Evolutionary conservation across 2,113 vertebrate species (phyloP), one percentile per base, ranked within the genome.

Genomic region (Ginglymostoma cirratum): DNA sequence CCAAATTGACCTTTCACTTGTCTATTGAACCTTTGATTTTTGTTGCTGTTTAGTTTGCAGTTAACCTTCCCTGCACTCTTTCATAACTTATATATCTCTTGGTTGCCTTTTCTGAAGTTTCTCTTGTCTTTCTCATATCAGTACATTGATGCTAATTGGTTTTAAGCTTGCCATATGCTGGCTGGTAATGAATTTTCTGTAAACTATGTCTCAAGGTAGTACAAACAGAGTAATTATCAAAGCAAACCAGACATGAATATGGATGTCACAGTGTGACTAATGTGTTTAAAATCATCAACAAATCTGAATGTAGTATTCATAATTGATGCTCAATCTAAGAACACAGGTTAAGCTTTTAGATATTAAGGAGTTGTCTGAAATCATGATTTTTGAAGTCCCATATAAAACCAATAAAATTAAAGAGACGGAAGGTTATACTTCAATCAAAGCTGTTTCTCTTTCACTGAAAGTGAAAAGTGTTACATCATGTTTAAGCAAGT

Each of bases 211-310:
- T 90, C 87, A 90, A 61, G 87, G 87, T 61, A 90, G 55, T 90
- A 90, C 48, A 89, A 89, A 30, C 86, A 90, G 52, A 61, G 30
- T 90, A 61, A 90, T 90, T 90, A 90, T 90, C 52, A 61, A 55
- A 90, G 27, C 27, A 55, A 90, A 90, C 15, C 30, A 90, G 30
- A 61, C 48, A 90, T 90, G 52, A 90, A 90, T 90, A 90, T 90
- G 61, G 10, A 90, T 90, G 27, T 90, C 87, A 61, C 87, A 90
- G 52, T 90, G 87, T 90, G 87, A 90, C 15, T 61, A 30, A 90
- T 61, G 30, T 83, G 80, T 90, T 90, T 90, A 90, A 61, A 90
- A 65, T 30, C 14, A 55, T 61, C 87, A 61, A 90, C 87, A 90
- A 90, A 90, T 90, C 30, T 90, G 48, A 61, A n/a, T 65, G 24